Evolutionary conservation across 2,888 invertebrate genomes (phyloP).

Genomic region (Eristalinus aeneus): DNA sequence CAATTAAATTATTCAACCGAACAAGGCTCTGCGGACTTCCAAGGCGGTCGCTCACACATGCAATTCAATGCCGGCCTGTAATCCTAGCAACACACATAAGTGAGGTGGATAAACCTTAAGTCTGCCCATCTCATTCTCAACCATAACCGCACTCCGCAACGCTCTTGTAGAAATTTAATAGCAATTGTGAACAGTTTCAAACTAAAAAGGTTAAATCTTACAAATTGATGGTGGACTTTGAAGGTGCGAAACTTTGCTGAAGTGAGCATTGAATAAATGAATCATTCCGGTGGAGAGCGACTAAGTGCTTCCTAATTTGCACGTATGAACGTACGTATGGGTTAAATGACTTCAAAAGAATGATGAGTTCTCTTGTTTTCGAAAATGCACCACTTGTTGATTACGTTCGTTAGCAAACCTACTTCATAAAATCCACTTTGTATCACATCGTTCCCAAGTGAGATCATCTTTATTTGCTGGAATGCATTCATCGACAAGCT

Average conservation of each 20-base stretch:
- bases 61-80: slow-evolving; percentile 34
- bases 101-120: slow-evolving; percentile 34
- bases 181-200: slow-evolving; percentile 27
- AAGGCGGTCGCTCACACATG: slow-evolving; percentile 11
- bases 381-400: too few species aligned
- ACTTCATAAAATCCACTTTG: too few species aligned
- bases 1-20: slow-evolving; percentile 63
- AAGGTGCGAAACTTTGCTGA: not conserved
- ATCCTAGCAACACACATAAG: slow-evolving; percentile 36
- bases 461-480: too few species aligned
- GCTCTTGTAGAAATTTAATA: slow-evolving; percentile 42
- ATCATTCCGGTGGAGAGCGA: not conserved
- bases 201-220: slow-evolving; percentile 26
- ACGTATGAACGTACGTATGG: not conserved
- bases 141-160: too few species aligned
- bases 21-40: slow-evolving; percentile 40
- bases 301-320: slow-evolving; percentile 26
- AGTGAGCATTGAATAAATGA: slow-evolving; percentile 14
- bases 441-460: too few species aligned
- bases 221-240: slow-evolving; percentile 28
- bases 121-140: not conserved
- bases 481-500: not conserved
- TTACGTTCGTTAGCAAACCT: too few species aligned
- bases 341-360: not conserved
- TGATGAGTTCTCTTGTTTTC: too few species aligned